Conservation (phyloP, 1,140 invertebrate genomes). For the Dysdera silvatica region DNA sequence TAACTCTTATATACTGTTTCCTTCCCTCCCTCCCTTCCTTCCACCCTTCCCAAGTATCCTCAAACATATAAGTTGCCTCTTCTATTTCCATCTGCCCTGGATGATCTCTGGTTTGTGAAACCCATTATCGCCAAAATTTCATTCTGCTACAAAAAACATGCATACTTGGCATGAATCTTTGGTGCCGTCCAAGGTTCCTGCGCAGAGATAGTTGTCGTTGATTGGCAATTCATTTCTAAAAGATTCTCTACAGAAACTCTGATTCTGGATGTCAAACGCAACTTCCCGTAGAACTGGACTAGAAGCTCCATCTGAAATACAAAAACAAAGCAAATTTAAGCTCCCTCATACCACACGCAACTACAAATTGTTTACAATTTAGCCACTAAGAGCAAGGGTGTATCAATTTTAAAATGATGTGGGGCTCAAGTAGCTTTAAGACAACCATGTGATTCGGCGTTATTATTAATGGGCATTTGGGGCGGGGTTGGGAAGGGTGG, state of each 20-base stretch:
- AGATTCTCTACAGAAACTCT: conserved; percentile 15
- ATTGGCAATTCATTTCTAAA: conserved; percentile 28
- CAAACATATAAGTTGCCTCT: not conserved
- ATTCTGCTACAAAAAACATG: conserved; percentile 9
- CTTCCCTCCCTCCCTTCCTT: not conserved
- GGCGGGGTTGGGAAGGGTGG: too few species aligned
- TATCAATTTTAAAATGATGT: too few species aligned
- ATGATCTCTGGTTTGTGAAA: not conserved
- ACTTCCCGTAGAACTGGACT: conserved; percentile 28
- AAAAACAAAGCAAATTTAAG: too few species aligned
- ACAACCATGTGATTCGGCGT: too few species aligned
- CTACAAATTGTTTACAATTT: too few species aligned
- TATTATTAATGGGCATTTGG: too few species aligned
- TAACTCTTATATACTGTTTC: not conserved
- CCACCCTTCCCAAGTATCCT: not conserved
- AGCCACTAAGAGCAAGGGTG: too few species aligned
- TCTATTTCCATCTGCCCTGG: not conserved
- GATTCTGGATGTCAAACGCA: conserved; percentile 17
- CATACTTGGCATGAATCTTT: conserved; percentile 62
- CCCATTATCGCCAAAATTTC: not conserved
- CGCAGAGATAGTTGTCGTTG: conserved; percentile 54
- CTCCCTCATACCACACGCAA: too few species aligned
- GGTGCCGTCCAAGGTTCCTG: conserved; percentile 76
- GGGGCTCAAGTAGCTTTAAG: too few species aligned
- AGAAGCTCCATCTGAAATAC: conserved; percentile 3